Conservation (phyloP, 2,113 vertebrate species). For the Peromyscus californicus region DNA sequence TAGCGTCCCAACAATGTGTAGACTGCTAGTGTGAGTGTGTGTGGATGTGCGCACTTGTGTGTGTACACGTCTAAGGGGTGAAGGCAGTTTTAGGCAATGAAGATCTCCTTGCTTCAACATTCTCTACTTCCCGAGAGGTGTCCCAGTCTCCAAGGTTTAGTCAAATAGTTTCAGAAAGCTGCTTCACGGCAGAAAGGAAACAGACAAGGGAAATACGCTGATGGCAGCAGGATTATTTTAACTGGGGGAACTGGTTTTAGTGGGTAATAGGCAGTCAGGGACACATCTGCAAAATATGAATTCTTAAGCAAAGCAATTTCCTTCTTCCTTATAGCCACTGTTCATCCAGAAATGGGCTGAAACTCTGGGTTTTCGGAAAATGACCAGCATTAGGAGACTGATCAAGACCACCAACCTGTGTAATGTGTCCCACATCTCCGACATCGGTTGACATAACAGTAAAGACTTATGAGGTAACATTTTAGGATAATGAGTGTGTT, state of each 20-base stretch:
- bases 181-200: slow-evolving; percentile 42
- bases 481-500: slow-evolving; percentile 15
- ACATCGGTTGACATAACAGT: background rate
- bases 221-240: slow-evolving; percentile 68
- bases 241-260: slow-evolving; percentile 62
- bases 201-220: slow-evolving; percentile 58
- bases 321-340: slow-evolving; percentile 57
- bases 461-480: slow-evolving; percentile 27
- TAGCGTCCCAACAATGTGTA: background rate
- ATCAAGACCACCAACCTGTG: background rate
- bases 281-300: slow-evolving; percentile 71
- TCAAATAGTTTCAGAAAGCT: background rate
- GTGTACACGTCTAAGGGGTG: background rate
- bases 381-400: background rate
- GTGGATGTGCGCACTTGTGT: background rate
- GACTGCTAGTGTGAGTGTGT: background rate
- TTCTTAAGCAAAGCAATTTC: slow-evolving; percentile 74
- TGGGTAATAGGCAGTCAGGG: slow-evolving; percentile 43
- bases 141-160: background rate
- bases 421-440: background rate
- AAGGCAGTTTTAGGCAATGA: background rate
- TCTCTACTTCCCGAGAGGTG: slow-evolving; percentile 2
- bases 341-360: slow-evolving; percentile 62
- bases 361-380: slow-evolving; percentile 49
- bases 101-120: background rate